A percentile compares a stretch with the other conserved stretches of the same genome.
Conservation (phyloP, 2,797 vertebrate genomes). For the Sebastes aleutianus region DNA sequence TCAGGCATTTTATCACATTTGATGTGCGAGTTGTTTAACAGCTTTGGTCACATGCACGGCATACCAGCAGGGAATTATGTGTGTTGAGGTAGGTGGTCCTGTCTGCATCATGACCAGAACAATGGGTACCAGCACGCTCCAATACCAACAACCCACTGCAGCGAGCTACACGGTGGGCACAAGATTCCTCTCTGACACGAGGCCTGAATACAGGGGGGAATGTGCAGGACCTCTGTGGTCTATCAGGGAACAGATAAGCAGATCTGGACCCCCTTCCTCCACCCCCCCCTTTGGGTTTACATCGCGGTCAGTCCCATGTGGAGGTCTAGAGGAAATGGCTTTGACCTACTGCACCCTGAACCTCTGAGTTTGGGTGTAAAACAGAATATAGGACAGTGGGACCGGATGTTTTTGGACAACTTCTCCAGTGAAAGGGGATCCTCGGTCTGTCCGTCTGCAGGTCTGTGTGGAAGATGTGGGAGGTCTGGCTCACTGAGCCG, state of each 20-base stretch:
- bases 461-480: conserved; percentile 70
- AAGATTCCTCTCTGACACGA: conserved; percentile 33
- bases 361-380: conserved; percentile 61
- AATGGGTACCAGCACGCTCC: conserved; percentile 64
- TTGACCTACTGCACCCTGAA: conserved; percentile 71
- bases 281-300: conserved; percentile 38
- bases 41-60: conserved; percentile 69
- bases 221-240: conserved; percentile 22
- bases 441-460: conserved; percentile 41
- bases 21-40: conserved; percentile 35
- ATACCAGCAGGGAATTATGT: conserved; percentile 71
- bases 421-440: conserved; percentile 56
- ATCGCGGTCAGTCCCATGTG: conserved; percentile 57
- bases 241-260: conserved; percentile 28
- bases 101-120: conserved; percentile 70
- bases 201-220: conserved; percentile 11
- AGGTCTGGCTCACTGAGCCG: conserved; percentile 71
- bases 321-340: conserved; percentile 70
- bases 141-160: conserved; percentile 32
- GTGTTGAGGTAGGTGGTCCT: conserved; percentile 72
- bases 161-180: conserved; percentile 32
- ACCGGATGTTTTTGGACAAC: conserved; percentile 73
- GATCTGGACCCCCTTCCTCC: conserved; percentile 29
- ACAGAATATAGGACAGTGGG: conserved; percentile 63
- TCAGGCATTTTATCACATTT: conserved; percentile 8